Evolutionary conservation across 2,888 invertebrate genomes (phyloP), one percentile per base, ranked within the genome.

Genomic region (Pollenia labialis): DNA sequence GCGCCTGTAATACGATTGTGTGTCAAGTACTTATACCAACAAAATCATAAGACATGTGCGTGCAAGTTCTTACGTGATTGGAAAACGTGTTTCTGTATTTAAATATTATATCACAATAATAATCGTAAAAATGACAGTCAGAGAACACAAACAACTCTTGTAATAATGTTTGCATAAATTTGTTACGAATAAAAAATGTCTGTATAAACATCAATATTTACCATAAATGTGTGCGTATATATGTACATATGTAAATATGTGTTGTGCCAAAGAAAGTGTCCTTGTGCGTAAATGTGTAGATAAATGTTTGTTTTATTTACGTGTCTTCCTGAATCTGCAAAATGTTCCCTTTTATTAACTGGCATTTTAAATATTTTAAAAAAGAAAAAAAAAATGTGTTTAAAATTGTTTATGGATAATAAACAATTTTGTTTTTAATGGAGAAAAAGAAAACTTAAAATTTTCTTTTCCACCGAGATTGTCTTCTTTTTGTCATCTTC

Each of bases 81-180:
- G 62, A 6, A 50, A 74, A 60, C 40, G 42, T 75, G 7, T 42
- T 40, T 32, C 6, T 50, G 14, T 14, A 14, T 74, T 74, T 72
- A 48, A 76, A 72, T 72, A 76, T 72, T 81, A 69, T 44, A 71
- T 23, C 42, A 32, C 23, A 62, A 62, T 80, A 72, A 66, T 66
- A 68, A 81, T 50, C 18, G 32, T 66, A 62, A 74, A 62, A 85
- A 54, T 69, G 40, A 54, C 8, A 10, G n/a, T 4, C 44, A 23
- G n/a, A 46, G 16, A 46, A 58, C 48, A 23, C 18, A 54, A 58
- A 23, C 32, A 58, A 58, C 6, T 8, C 14, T 11, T 52, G 44
- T 80, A 74, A 86, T 77, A 83, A 82, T 88, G 86, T 88, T 84
- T 85, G 88, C 83, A 87, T 81, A 81, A 85, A 86, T 86, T 87